Base-by-base conservation (phyloP, 2,888 invertebrate species). In the Strigamia crassipes region DNA sequence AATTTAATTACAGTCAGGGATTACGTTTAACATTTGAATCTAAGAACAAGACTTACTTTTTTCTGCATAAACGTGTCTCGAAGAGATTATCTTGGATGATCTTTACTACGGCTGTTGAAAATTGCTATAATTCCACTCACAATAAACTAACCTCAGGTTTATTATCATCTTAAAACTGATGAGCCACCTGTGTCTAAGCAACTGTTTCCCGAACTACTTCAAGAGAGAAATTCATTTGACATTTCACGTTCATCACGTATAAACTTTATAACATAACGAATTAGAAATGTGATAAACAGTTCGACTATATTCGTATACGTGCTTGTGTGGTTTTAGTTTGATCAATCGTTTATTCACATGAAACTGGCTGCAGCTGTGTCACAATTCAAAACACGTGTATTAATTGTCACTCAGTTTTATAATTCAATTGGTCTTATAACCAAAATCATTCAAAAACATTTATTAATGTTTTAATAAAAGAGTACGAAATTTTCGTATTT, bases 91-190 rank as follows among this genome's bases (percentile, higher is more conserved):
- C 15, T 46, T n/a, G 12, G 46, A 46, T n/a, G 46, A 46, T 46
- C 46, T 46, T 46, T 46, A 46, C 46, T 12, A 46, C 46, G 1
- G 46, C 46, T 13, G 46, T 46, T 66, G 23, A 12, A 66, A 66
- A 23, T 66, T 18, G 23, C 61, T 66, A 66, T 66, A 66, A 66
- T 66, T 66, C 61, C 61, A 66, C 61, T 66, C 61, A n/a, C 23
- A 66, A 66, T 66, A 66, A 66, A 27, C 27, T 38, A 38, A 38
- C 38, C 61, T 23, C 18, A 18, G 21, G 61, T 66, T 66, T 66
- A 66, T 66, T 66, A 66, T 66, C 61, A 10, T 66, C 61, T 66
- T 66, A 66, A 66, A 66, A 66, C 61, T 66, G 61, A 66, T 66
- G 61, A 23, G 61, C 61, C 61, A 66, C 61, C 61, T 66, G 61